Conservation (phyloP, 2,113 vertebrate species). For the Delphinus delphis region DNA sequence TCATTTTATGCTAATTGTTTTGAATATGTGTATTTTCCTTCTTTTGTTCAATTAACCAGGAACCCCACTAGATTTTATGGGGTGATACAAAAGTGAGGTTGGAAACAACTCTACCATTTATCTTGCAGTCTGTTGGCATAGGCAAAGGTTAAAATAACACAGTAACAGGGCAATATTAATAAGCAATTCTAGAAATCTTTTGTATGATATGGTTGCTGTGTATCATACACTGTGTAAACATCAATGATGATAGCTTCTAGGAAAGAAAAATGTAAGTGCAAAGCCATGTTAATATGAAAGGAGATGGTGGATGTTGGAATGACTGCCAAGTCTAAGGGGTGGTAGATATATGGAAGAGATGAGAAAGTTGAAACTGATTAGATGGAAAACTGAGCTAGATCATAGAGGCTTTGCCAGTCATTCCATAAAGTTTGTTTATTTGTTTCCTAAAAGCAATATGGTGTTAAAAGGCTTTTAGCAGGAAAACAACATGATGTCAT, state of each 20-base stretch:
- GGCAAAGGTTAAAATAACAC: not conserved
- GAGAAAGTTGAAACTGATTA: not conserved
- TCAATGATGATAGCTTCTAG: not conserved
- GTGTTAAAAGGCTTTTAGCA: not conserved
- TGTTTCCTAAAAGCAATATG: not conserved
- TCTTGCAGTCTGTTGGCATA: not conserved
- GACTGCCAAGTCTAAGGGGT: not conserved
- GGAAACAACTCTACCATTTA: not conserved
- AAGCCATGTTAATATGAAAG: not conserved
- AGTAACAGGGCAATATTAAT: not conserved
- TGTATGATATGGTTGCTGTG: not conserved
- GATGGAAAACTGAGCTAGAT: not conserved
- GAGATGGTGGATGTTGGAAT: accelerated
- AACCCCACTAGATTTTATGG: not conserved
- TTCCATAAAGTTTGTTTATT: not conserved
- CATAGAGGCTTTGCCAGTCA: not conserved
- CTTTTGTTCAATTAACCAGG: not conserved
- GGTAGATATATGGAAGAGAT: not conserved
- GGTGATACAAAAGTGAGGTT: not conserved
- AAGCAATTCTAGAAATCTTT: not conserved
- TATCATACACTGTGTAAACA: not conserved
- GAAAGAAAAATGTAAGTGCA: not conserved
- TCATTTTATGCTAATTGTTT: not conserved
- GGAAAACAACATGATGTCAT: not conserved
- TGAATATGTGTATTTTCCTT: not conserved